phyloP scores from a whole-genome alignment of 2,113 vertebrate species.

The Petroica traversi region DNA sequence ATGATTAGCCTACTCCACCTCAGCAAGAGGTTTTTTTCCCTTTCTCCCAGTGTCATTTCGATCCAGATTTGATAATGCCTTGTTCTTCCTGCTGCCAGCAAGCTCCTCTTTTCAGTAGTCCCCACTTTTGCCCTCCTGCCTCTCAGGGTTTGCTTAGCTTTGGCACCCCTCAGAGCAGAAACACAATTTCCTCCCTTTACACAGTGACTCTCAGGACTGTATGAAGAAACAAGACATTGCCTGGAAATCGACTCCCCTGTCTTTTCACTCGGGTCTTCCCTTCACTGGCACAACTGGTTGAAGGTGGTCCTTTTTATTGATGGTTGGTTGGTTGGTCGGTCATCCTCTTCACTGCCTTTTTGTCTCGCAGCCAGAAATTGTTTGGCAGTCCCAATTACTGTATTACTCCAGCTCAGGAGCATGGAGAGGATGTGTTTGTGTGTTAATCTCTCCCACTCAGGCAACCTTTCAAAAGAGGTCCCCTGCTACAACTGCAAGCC shows the following conservation, averaged over 20 bases:
- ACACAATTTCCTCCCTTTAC: background rate
- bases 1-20: background rate
- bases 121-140: background rate
- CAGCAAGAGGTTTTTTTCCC: background rate
- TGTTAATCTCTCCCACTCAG: conserved; percentile 56
- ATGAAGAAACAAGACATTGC: background rate
- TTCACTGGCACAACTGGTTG: background rate
- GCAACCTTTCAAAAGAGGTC: conserved; percentile 41
- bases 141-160: background rate
- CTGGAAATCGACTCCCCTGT: background rate
- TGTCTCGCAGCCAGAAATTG: background rate
- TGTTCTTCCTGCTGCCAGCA: background rate
- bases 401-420: conserved; percentile 13
- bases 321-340: background rate
- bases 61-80: background rate
- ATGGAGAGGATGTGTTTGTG: conserved; percentile 27
- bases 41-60: background rate
- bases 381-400: background rate
- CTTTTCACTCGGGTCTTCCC: background rate
- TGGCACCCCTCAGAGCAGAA: background rate
- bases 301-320: background rate
- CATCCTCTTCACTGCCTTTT: background rate
- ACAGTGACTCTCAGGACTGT: background rate
- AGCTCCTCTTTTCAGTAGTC: background rate
- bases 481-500: background rate